Percentiles rank a stretch among this genome's conserved stretches.
phyloP scores from a whole-genome alignment of 2,113 vertebrate species.

The Cyprinodon tularosa region DNA sequence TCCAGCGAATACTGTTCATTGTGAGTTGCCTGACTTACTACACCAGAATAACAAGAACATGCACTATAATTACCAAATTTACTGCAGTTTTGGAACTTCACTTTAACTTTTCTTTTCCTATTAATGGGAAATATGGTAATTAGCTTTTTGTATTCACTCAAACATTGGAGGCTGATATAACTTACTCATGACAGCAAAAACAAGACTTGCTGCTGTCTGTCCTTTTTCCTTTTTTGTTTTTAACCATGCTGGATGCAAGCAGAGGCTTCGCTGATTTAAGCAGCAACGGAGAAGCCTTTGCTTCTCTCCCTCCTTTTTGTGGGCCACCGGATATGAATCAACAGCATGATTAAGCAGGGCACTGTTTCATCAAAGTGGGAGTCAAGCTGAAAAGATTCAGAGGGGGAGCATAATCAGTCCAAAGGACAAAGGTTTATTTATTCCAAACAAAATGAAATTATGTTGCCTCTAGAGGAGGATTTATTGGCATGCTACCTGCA shows the following conservation, averaged over 20 bases:
- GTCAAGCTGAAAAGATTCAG: conserved; percentile 68
- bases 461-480: conserved; percentile 67
- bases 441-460: conserved; percentile 79
- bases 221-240: conserved; percentile 63
- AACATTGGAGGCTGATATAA: conserved; percentile 71
- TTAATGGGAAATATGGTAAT: conserved; percentile 82
- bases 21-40: conserved; percentile 64
- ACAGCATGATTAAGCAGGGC: conserved; percentile 71
- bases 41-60: conserved; percentile 75
- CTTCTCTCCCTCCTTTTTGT: conserved; percentile 29
- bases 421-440: conserved; percentile 75
- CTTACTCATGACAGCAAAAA: conserved; percentile 76
- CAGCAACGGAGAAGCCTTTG: conserved; percentile 44
- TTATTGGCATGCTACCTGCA: conserved; percentile 66
- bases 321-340: conserved; percentile 71
- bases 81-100: conserved; percentile 73
- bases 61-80: conserved; percentile 75
- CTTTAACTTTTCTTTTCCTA: conserved; percentile 71
- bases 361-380: conserved; percentile 76
- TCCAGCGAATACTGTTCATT: conserved; percentile 70
- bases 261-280: conserved; percentile 34
- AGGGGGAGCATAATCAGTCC: conserved; percentile 72
- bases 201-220: conserved; percentile 69
- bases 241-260: conserved; percentile 29
- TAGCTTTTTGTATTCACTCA: conserved; percentile 69